phyloP scores from a whole-genome alignment of 2,113 vertebrate genomes.

The Phycodurus eques region DNA sequence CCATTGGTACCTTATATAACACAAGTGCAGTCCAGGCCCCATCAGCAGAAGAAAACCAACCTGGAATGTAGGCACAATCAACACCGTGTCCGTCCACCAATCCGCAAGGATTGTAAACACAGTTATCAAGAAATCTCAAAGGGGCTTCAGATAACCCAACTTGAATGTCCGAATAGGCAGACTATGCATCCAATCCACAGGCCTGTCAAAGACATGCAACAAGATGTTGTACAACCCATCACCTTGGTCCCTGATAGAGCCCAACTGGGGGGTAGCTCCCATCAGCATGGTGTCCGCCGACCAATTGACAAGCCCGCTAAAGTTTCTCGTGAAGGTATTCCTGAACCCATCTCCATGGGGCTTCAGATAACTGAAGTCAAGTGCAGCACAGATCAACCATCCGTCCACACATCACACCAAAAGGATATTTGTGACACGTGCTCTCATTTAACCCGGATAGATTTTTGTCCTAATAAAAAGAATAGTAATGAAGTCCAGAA shows the following conservation, averaged over 20 bases:
- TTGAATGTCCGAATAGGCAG: slow-evolving; percentile 1
- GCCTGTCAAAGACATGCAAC: not conserved
- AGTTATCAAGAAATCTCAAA: slow-evolving; percentile 4
- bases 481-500: not conserved
- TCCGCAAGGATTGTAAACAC: not conserved
- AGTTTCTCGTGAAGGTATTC: not conserved
- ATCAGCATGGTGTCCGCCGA: not conserved
- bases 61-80: not conserved
- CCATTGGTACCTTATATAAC: not conserved
- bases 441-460: not conserved
- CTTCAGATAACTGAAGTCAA: not conserved
- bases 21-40: not conserved
- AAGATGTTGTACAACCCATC: not conserved
- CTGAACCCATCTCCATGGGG: not conserved
- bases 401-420: not conserved
- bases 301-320: not conserved
- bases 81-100: not conserved
- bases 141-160: slow-evolving; percentile 1
- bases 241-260: not conserved
- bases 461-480: not conserved
- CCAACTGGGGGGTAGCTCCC: not conserved
- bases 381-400: not conserved
- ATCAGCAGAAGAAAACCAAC: slow-evolving; percentile 1
- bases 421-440: not conserved
- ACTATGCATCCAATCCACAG: not conserved